phyloP scores from a whole-genome alignment of 2,888 invertebrate species.

The Napeogenes inachia region DNA sequence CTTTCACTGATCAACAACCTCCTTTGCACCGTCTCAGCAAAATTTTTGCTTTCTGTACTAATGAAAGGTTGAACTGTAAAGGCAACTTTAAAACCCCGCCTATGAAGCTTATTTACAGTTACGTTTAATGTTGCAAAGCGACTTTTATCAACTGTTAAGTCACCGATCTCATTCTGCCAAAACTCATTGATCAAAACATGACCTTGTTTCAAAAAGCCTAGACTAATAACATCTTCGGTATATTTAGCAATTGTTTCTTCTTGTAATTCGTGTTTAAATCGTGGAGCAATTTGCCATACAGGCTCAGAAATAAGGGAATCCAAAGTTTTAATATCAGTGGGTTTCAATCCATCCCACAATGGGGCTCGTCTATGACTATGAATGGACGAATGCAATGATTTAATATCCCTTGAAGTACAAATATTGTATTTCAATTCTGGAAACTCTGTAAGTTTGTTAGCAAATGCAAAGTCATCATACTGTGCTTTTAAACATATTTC shows the following conservation, averaged over 20 bases:
- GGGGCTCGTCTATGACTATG: constrained; percentile 82
- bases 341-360: constrained; percentile 89
- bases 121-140: constrained; percentile 88
- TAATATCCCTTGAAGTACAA: constrained; percentile 88
- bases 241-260: constrained; percentile 87
- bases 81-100: constrained; percentile 91
- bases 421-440: constrained; percentile 90
- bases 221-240: constrained; percentile 88
- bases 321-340: constrained; percentile 84
- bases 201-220: constrained; percentile 87
- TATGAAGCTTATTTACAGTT: constrained; percentile 87
- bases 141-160: constrained; percentile 86
- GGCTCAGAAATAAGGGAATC: constrained; percentile 89
- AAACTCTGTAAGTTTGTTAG: constrained; percentile 80
- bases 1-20: constrained; percentile 88
- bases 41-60: constrained; percentile 89
- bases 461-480: constrained; percentile 88
- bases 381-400: constrained; percentile 84
- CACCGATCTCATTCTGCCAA: constrained; percentile 91
- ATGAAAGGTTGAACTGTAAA: constrained; percentile 95
- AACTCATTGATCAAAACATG: constrained; percentile 87
- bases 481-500: constrained; percentile 88
- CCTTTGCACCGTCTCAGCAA: constrained; percentile 86
- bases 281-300: constrained; percentile 90
- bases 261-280: constrained; percentile 79